Base-by-base conservation (phyloP, 1,140 invertebrate species). In the Tribolium castaneum region DNA sequence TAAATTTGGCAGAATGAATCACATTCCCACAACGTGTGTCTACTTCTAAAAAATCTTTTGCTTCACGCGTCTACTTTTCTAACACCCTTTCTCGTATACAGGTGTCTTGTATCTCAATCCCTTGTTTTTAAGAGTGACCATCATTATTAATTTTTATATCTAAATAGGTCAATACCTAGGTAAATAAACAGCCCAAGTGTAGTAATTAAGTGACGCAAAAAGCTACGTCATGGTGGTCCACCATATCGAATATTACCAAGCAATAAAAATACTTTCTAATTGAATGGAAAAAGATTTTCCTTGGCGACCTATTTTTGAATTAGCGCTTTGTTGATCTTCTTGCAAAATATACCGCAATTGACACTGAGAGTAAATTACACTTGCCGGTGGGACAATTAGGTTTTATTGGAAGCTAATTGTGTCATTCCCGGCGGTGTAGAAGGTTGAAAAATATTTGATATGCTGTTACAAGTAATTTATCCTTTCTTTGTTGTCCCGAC, bases 391-490 rank as follows among this genome's bases (percentile, higher is more conserved):
- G n/a, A 45, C 39, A 45, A 45, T 45, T n/a, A 45, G 5, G n/a
- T 14, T 66, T 35, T 66, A 66, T 66, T 35, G 34, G 34, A 34
- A 66, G 14, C 2, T 66, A 66, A 66, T 35, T 66, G n/a, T 25
- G n/a, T 34, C 30, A 66, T n/a, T 66, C 19, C 59, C 34, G 14
- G 6, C 14, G 59, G n/a, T n/a, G 7, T 35, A 22, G 59, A 66
- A 66, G 59, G 59, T 66, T 66, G 34, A 66, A 66, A 66, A 66
- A 66, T 66, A 66, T 66, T 66, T 66, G 59, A 66, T 34, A 14
- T 35, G 59, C 59, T 34, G 34, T 66, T 66, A 66, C 34, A 66
- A 66, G 59, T 35, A 66, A 66, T 66, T 66, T 66, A 66, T 66
- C 25, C 59, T 66, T 35, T 35, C 59, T 66, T 66, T 66, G 59